Conservation (phyloP, 2,113 vertebrate genomes). For the rat (Rattus norvegicus) region GRCr8 NC_086024.1:14571001-14571500, state of each 20-base stretch:
- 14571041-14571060: not conserved
- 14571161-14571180: not conserved
- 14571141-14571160: not conserved
- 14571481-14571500: not conserved
- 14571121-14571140: not conserved
- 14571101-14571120: not conserved
- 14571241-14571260: not conserved
- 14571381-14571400: not conserved
- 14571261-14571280: not conserved
- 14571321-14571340: not conserved
- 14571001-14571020: conserved; percentile 19
- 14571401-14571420: not conserved
- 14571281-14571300: not conserved
- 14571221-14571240: not conserved
- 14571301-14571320: not conserved
- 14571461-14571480: not conserved
- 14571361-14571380: not conserved
- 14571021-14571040: not conserved
- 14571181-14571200: not conserved
- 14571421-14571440: not conserved
- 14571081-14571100: not conserved
- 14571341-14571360: not conserved
- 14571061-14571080: not conserved
- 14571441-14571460: not conserved
- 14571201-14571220: not conserved